phyloP scores from a whole-genome alignment of 2,113 vertebrate species.

The Mesembrinibis cayennensis region DNA sequence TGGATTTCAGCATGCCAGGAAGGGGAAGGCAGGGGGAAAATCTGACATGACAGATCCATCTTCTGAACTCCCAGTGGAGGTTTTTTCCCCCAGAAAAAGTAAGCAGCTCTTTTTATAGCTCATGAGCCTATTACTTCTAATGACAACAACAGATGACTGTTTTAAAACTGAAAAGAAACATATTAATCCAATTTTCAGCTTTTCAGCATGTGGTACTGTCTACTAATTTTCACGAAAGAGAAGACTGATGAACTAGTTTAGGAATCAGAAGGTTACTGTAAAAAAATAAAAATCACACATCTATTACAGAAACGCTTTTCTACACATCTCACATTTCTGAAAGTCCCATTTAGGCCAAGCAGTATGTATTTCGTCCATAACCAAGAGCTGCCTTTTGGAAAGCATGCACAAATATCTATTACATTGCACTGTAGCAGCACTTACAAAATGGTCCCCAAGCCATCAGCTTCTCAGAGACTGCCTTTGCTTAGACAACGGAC shows the following conservation, averaged over 20 bases:
- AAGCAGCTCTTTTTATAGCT: slow-evolving; percentile 5
- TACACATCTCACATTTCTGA: background rate
- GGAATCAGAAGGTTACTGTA: background rate
- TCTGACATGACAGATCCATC: background rate
- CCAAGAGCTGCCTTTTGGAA: background rate
- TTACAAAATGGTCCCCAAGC: background rate
- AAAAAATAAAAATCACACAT: background rate
- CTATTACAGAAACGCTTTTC: background rate
- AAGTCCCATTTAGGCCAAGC: background rate
- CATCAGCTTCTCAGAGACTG: background rate
- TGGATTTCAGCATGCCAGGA: background rate
- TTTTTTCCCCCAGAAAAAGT: background rate
- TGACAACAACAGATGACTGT: slow-evolving; percentile 11
- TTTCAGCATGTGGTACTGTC: background rate
- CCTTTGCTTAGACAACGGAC: background rate
- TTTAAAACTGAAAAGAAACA: background rate
- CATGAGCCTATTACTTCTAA: background rate
- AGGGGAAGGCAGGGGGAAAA: background rate
- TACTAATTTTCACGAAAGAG: background rate
- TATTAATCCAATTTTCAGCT: slow-evolving; percentile 51
- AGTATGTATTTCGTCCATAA: background rate
- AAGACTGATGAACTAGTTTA: background rate
- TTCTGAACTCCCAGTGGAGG: background rate
- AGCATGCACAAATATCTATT: background rate
- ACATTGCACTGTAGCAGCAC: background rate